Conservation (phyloP, 1,140 invertebrate genomes). For the Cherax destructor region DNA sequence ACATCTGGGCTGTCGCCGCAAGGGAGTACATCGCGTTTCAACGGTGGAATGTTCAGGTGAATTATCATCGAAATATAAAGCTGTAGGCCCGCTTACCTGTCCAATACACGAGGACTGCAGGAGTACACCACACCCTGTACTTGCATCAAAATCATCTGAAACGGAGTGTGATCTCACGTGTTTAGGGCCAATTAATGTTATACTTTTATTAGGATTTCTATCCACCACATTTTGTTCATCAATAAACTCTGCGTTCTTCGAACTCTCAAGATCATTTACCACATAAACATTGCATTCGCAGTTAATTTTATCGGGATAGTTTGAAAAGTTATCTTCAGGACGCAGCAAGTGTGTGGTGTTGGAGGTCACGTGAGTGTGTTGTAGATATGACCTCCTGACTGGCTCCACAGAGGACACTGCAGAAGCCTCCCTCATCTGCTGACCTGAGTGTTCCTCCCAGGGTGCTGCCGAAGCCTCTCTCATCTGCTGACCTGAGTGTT, state of each 20-base stretch:
- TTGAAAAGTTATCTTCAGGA: neutral
- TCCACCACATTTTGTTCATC: neutral
- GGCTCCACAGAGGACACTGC: neutral
- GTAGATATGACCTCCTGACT: neutral
- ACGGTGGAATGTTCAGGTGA: neutral
- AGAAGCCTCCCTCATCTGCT: neutral
- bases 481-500: neutral
- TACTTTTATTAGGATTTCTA: neutral
- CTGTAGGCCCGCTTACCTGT: neutral
- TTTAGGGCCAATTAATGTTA: neutral
- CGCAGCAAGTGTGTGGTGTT: neutral
- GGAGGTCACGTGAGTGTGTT: neutral
- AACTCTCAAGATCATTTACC: neutral
- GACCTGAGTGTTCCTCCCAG: neutral
- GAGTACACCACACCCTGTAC: neutral
- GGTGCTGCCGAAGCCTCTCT: neutral
- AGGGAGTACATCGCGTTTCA: neutral
- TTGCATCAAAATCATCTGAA: neutral
- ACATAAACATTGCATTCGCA: neutral
- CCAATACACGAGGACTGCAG: neutral
- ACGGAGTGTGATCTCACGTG: neutral
- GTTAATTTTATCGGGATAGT: neutral
- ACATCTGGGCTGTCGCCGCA: neutral
- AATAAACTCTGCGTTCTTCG: neutral
- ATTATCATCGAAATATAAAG: slow-evolving; percentile 26